These are phyloP conservation scores for Zootoca vivipara DNA, from an alignment of 2,113 vertebrate genomes.

Conservation along the genomic window DNA sequence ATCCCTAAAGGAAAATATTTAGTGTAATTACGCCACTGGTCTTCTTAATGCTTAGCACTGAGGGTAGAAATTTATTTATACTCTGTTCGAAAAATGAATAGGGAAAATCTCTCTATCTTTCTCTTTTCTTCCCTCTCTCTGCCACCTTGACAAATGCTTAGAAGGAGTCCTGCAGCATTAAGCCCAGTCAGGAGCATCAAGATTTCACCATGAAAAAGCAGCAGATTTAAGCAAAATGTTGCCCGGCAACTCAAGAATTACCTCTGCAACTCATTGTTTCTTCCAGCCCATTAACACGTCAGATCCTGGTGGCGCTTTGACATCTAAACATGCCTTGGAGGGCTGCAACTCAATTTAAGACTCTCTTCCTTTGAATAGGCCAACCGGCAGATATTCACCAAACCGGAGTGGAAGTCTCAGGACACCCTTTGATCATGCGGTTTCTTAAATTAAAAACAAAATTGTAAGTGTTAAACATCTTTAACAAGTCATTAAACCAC, in stretches of 20 bases:
- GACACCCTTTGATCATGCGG: conserved; percentile 80
- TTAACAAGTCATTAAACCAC: conserved; percentile 98
- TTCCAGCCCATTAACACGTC: conserved; percentile 82
- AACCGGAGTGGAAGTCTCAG: conserved; percentile 75
- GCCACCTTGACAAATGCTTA: conserved; percentile 32
- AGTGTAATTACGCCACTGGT: conserved; percentile 73
- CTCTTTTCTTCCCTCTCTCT: neutral
- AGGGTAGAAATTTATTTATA: conserved; percentile 68
- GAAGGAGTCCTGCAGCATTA: conserved; percentile 17
- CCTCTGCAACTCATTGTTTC: conserved; percentile 81
- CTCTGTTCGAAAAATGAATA: conserved; percentile 62
- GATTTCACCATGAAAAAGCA: conserved; percentile 42
- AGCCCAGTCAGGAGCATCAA: conserved; percentile 10
- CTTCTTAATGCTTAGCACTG: conserved; percentile 72
- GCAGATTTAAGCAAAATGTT: conserved; percentile 77
- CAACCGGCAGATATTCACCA: conserved; percentile 77
- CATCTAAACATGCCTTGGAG: conserved; percentile 82
- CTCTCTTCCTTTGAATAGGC: conserved; percentile 74
- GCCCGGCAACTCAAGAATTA: conserved; percentile 81
- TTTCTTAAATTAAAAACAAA: conserved; percentile 88
- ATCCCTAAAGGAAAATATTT: conserved; percentile 74
- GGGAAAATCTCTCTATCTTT: neutral
- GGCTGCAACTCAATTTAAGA: conserved; percentile 83
- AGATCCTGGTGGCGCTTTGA: conserved; percentile 80
- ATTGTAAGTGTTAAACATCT: conserved; percentile 97